Evolutionary conservation across 2,113 vertebrate species (phyloP), one percentile per base, ranked within the genome.

Genomic region (Spizaetus ornatus): DNA sequence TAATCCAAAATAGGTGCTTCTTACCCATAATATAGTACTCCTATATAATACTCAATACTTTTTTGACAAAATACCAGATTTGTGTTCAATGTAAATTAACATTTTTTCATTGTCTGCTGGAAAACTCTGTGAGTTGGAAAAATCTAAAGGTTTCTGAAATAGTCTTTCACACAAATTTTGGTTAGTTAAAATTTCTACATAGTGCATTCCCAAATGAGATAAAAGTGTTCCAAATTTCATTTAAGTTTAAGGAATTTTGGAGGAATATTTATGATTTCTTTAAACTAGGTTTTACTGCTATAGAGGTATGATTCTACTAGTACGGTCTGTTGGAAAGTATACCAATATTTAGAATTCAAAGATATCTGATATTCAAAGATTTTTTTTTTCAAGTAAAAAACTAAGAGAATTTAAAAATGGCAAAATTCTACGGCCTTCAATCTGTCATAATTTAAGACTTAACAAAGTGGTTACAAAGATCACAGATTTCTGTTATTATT

Each of bases 41-140:
- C 0, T 6, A 12, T 58, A 31, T 12, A 48, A 53, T 31, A 40
- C 3, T 29, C 13, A 43, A 16, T 47, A 34, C 0, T 42, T 76
- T 79, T 76, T 36, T 45, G 14, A 59, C 21, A 83, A 80, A 93
- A 61, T 72, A 43, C 1, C 7, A 13, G 1, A 43, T 65, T 53
- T 66, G 1, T 77, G 17, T 42, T 5, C 8, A 59, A 11, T 18
- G 14, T 20, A 62, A 45, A 5, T 40, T 34, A 40, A 58, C 3
- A 2, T 1, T 42, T 23, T 56, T 67, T 78, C 2, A 8, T 36
- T 77, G 3, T 59, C 23, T 62, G 2, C 8, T 85, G 16, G 11
- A 53, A 91, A 76, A 59, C 7, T 53, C 23, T 13, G 38, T 40
- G 25, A 69, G 42, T 5, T 81, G 10, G 10, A 84, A 59, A 59